A percentile compares a stretch with the other conserved stretches of the same genome.
Conservation (phyloP, 1,140 invertebrate genomes). For the Geopemphigus sp. region DNA sequence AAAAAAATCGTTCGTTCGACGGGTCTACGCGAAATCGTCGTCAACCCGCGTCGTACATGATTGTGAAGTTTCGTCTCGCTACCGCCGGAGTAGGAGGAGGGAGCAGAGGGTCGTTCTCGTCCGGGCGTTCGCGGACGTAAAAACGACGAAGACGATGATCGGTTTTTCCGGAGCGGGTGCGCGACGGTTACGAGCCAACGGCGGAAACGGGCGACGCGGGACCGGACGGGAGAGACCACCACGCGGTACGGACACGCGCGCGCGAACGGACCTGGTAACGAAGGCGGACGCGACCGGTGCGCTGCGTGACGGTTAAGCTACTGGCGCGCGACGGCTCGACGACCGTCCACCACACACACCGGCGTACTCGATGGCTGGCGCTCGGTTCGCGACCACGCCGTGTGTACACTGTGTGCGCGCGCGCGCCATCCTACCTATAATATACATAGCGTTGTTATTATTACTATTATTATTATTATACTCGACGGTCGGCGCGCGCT, state of each 20-base stretch:
- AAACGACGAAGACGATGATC: neutral
- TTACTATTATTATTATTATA: too few relatives aligned
- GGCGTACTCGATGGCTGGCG: neutral
- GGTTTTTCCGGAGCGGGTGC: too few relatives aligned
- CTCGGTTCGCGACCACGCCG: neutral
- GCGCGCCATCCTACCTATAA: neutral
- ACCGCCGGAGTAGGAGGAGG: neutral
- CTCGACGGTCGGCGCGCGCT: too few relatives aligned
- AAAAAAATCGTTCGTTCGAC: too few relatives aligned
- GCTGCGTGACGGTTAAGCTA: conserved; percentile 13
- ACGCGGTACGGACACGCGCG: too few relatives aligned
- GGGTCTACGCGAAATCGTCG: neutral
- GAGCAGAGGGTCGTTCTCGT: neutral
- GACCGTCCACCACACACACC: too few relatives aligned
- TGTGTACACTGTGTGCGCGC: neutral
- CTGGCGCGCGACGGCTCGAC: conserved; percentile 5
- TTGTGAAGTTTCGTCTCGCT: neutral
- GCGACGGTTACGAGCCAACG: too few relatives aligned
- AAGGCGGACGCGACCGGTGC: neutral
- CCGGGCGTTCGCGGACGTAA: neutral
- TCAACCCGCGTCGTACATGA: conserved; percentile 27
- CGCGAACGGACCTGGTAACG: too few relatives aligned
- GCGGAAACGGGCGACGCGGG: too few relatives aligned
- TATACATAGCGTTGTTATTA: too few relatives aligned
- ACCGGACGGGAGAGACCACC: too few relatives aligned